A percentile compares a stretch with the other conserved stretches of the same genome.
Conservation (phyloP, 2,113 vertebrate genomes). For the Haemorhous mexicanus region DNA sequence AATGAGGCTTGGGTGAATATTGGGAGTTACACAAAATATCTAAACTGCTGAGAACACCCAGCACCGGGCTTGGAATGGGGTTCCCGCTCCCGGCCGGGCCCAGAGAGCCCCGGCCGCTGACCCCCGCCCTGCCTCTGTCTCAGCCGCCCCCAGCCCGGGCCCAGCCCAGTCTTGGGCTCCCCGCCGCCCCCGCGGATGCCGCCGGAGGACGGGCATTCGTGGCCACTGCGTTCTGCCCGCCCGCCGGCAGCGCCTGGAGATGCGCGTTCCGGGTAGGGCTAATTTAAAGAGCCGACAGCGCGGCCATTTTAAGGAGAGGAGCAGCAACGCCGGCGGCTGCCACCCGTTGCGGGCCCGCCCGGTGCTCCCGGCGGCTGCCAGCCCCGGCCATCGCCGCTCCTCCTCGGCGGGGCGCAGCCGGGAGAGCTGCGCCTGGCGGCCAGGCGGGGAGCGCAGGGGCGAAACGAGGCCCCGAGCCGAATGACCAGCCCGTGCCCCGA, state of each 20-base stretch:
- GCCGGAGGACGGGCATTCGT: neutral
- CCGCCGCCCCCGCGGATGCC: no score
- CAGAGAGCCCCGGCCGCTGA: no score
- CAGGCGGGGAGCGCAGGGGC: neutral
- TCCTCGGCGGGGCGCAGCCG: no score
- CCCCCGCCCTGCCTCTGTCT: no score
- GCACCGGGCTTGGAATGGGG: neutral
- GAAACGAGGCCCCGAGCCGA: neutral
- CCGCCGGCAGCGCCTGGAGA: neutral
- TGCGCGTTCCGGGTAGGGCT: neutral
- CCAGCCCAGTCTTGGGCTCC: no score
- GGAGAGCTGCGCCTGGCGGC: neutral
- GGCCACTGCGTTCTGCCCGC: no score
- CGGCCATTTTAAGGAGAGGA: neutral
- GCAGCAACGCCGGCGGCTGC: no score
- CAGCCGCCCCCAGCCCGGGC: no score
- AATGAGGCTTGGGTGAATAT: conserved; percentile 94
- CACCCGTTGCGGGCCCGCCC: no score
- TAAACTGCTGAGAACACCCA: conserved; percentile 5
- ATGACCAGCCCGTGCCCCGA: rapidly evolving
- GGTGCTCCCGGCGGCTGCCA: rapidly evolving
- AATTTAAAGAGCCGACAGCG: neutral
- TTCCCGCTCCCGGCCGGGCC: neutral
- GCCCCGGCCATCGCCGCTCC: no score
- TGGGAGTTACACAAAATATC: conserved; percentile 67